These are phyloP conservation scores for Panthera tigris DNA, from an alignment of 2,113 vertebrate genomes.

Conservation along the genomic window DNA sequence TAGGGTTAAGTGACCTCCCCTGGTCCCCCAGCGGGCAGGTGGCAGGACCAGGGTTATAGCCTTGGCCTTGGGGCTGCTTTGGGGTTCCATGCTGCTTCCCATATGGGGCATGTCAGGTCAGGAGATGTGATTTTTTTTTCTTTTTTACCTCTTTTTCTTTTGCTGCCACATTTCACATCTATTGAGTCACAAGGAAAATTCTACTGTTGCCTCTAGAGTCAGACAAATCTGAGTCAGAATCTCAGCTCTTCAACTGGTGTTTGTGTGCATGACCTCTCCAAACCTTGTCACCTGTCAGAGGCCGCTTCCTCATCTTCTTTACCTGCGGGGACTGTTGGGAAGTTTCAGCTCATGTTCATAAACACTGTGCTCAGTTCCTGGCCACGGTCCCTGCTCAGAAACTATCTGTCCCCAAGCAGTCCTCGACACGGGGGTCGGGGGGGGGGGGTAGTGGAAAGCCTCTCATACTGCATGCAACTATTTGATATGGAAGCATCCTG, in stretches of 20 bases:
- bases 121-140: neutral
- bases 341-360: no score
- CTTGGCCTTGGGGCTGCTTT: neutral
- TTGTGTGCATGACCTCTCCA: neutral
- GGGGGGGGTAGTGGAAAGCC: neutral
- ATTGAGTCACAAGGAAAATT: neutral
- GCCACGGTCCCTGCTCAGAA: neutral
- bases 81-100: neutral
- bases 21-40: neutral
- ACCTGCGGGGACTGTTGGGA: neutral
- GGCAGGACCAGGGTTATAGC: fast-evolving
- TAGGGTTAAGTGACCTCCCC: neutral
- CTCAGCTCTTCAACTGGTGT: neutral
- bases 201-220: neutral
- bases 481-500: neutral
- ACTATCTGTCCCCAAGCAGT: neutral
- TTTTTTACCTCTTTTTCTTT: neutral
- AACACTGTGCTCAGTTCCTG: neutral
- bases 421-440: neutral
- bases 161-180: neutral
- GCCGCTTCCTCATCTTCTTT: neutral
- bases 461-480: neutral
- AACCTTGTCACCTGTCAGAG: neutral
- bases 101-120: neutral
- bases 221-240: neutral